Conservation (phyloP, 2,113 vertebrate genomes). For the Mugil cephalus region DNA sequence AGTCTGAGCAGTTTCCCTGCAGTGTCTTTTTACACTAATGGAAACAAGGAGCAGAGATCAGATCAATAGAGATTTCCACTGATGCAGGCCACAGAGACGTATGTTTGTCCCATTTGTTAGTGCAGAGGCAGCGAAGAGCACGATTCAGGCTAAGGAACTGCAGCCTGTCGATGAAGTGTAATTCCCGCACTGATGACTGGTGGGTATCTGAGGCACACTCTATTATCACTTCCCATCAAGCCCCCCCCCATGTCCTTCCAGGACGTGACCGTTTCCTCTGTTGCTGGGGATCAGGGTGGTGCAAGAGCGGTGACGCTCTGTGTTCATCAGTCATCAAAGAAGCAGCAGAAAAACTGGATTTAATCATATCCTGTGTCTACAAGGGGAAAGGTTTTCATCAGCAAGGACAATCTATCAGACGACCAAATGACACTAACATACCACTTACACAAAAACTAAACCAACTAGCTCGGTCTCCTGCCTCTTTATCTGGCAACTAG, state of each 20-base stretch:
- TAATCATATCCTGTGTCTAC: conserved; percentile 18
- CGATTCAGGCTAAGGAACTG: conserved; percentile 38
- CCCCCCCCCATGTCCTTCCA: conserved; percentile 56
- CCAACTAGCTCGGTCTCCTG: neutral
- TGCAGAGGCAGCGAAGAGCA: conserved; percentile 28
- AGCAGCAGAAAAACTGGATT: conserved; percentile 40
- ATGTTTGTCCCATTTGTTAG: conserved; percentile 51
- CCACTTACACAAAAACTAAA: neutral
- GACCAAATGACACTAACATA: neutral
- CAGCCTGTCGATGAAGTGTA: conserved; percentile 56
- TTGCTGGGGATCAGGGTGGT: conserved; percentile 42
- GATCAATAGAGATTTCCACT: conserved; percentile 74
- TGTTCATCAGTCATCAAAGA: conserved; percentile 53
- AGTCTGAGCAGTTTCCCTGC: conserved; percentile 65
- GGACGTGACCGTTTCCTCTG: conserved; percentile 61
- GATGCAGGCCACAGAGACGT: conserved; percentile 33
- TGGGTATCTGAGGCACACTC: conserved; percentile 55
- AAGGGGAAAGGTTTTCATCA: conserved; percentile 37
- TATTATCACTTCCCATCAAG: conserved; percentile 75
- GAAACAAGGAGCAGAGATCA: conserved; percentile 50
- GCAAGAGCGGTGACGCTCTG: conserved; percentile 18
- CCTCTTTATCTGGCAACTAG: neutral
- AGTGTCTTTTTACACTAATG: conserved; percentile 50
- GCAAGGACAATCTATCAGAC: conserved; percentile 13
- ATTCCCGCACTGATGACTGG: conserved; percentile 70